A percentile compares a stretch with the other conserved stretches of the same genome.
These are phyloP conservation scores for Girardia tigrina DNA, from an alignment of 2,888 invertebrate genomes.

Conservation along the genomic window DNA sequence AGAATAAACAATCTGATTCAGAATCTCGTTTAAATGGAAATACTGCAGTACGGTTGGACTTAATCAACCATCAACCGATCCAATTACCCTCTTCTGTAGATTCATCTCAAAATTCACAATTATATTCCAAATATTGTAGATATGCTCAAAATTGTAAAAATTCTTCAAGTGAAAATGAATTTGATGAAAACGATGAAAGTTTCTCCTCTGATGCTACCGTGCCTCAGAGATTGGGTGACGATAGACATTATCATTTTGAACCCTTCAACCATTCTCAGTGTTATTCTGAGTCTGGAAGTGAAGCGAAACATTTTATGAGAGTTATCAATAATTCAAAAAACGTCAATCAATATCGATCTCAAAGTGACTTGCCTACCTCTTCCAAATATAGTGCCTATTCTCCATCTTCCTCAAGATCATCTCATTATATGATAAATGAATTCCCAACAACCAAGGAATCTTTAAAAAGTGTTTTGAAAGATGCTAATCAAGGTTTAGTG, in stretches of 20 bases:
- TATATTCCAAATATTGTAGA: background rate
- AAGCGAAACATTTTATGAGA: background rate
- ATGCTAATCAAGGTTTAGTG: background rate
- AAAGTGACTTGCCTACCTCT: conserved; percentile 7
- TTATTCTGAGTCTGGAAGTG: conserved; percentile 2
- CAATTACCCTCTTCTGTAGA: background rate
- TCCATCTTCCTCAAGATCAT: conserved; percentile 1
- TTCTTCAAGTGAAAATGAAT: conserved; percentile 5
- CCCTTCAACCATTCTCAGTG: background rate
- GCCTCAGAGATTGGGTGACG: background rate
- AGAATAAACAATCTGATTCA: background rate
- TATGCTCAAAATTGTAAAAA: background rate
- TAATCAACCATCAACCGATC: background rate
- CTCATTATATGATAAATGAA: conserved; percentile 3
- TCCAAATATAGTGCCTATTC: conserved; percentile 20
- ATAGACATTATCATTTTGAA: background rate
- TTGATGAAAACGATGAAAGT: conserved; percentile 14
- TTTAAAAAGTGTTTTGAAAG: background rate
- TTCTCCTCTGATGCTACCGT: background rate
- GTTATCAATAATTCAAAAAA: background rate
- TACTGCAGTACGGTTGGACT: conserved; percentile 1
- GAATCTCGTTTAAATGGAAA: background rate
- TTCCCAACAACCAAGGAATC: background rate
- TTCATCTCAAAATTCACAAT: background rate
- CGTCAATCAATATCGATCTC: background rate